phyloP scores from a whole-genome alignment of 1,140 invertebrate species.

The Phymastichus coffea region DNA sequence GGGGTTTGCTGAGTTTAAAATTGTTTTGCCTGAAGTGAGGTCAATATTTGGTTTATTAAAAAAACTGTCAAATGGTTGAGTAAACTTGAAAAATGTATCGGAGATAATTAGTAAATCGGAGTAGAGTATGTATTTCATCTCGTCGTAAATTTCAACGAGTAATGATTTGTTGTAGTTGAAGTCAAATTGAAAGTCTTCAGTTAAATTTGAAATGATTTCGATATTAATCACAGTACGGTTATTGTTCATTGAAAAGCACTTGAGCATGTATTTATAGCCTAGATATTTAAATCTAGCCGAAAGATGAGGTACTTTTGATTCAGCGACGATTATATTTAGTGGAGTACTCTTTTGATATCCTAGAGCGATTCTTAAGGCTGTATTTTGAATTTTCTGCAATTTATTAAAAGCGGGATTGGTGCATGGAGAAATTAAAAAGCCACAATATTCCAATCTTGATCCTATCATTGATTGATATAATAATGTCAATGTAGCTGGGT shows the following conservation, averaged over 20 bases:
- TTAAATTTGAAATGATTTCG: neutral
- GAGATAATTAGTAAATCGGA: neutral
- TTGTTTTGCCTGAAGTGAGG: neutral
- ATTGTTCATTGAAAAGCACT: neutral
- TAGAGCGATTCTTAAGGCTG: neutral
- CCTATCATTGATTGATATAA: neutral
- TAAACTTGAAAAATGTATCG: neutral
- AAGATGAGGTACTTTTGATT: neutral
- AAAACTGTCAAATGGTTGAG: neutral
- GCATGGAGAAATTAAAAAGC: neutral
- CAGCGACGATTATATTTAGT: neutral
- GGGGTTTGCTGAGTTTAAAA: neutral
- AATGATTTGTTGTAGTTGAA: neutral
- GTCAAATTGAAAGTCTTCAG: neutral
- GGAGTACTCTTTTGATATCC: constrained; percentile 3
- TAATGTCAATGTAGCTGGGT: neutral
- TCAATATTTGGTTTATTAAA: neutral
- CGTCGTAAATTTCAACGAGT: neutral
- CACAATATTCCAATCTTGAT: neutral
- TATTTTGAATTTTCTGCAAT: neutral
- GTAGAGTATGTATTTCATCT: neutral
- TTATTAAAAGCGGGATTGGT: neutral
- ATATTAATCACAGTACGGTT: neutral
- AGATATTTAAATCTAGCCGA: neutral
- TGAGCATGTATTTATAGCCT: neutral